Base-by-base conservation (phyloP, 2,888 invertebrate species). In the Smittia sp. region DNA sequence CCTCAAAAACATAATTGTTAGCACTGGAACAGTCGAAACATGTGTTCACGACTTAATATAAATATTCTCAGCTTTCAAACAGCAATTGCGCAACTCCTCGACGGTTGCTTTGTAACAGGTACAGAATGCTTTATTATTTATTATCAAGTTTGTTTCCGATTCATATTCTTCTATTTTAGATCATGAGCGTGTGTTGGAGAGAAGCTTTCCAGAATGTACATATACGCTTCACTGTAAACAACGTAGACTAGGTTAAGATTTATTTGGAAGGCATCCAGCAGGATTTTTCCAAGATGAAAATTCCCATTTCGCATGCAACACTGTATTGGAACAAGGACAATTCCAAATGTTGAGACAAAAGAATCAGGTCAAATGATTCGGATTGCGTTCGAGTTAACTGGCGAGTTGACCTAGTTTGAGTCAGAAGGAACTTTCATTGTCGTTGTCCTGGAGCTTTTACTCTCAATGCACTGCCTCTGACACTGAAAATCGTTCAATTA, bases 101-200 rank as follows among this genome's bases (percentile, higher is more conserved):
- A 1, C 13, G 18, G 24, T 58, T 58, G 3, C 15, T 58, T 15
- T 58, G 58, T 58, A 58, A 58, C 58, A 58, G 58, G 58, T 58
- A 58, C 58, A 58, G 20, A 18, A 24, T 58, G 58, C 58, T 58
- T 58, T 15, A 24, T 24, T 46, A 46, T 46, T 46, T 46, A 46
- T 46, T 46, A 46, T 46, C 46, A 46, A 11, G 46, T 46, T 46
- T 46, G 46, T 46, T 46, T 46, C 15, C 46, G 15, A 46, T 46
- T 46, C 9, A 32, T 32, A 46, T 46, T 46, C 46, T 46, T n/a
- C n/a, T 46, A 6, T n/a, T 46, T n/a, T n/a, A 46, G 13, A 11
- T 46, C 2, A 11, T 15, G 46, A 46, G 15, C 11, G 46, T 11
- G 46, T 46, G 15, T 11, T 6, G n/a, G 9, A 46, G 4, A 46